Conservation (phyloP, 2,113 vertebrate species). For the Athene cunicularia region DNA sequence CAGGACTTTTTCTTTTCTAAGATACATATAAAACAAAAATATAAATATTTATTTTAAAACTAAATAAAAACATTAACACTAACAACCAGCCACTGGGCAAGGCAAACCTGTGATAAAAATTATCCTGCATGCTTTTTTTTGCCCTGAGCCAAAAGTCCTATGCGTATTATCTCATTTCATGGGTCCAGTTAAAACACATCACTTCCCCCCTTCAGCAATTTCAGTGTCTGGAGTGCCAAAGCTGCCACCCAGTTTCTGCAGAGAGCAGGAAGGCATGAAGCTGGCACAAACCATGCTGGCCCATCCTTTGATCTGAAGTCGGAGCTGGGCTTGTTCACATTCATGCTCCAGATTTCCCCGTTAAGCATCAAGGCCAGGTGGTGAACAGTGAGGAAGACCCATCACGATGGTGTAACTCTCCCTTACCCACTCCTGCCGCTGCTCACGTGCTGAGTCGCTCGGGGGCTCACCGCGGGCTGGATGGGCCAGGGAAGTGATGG, state of each 20-base stretch:
- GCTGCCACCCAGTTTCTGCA: background rate
- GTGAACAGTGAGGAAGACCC: background rate
- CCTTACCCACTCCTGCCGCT: background rate
- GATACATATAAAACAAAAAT: too few relatives aligned
- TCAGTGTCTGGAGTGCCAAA: background rate
- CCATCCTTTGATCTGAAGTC: background rate
- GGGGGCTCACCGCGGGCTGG: background rate
- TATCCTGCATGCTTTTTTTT: background rate
- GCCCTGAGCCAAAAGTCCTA: background rate
- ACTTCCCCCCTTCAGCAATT: background rate
- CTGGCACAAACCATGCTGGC: too few relatives aligned
- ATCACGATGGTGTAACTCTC: accelerated
- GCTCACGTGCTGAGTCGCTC: accelerated
- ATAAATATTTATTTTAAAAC: background rate
- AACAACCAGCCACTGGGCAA: background rate
- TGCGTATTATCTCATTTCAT: background rate
- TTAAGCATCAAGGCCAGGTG: background rate
- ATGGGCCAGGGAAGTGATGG: background rate
- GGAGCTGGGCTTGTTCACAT: accelerated
- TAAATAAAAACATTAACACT: background rate
- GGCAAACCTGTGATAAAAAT: background rate
- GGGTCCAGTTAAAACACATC: background rate
- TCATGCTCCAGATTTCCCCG: background rate
- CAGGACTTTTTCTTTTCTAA: too few relatives aligned
- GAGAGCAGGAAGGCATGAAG: background rate